Base-by-base conservation (phyloP, 2,888 invertebrate species). In the Tenthredo scrophulariae region DNA sequence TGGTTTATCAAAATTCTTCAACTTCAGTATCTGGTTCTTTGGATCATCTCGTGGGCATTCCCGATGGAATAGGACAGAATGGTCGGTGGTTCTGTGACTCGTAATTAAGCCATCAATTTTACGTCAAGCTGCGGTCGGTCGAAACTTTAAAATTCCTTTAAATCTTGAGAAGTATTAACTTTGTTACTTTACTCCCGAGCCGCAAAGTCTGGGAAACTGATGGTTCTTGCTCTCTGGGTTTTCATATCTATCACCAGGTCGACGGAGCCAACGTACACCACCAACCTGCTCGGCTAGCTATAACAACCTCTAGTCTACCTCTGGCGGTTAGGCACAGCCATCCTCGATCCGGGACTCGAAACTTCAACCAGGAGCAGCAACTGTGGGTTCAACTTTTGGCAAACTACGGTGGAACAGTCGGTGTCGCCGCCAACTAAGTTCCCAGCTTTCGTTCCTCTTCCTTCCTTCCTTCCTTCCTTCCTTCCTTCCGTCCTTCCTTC, bases 391-490 rank as follows among this genome's bases (percentile, higher is more conserved):
- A 89, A 89, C 88, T 87, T 85, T 86, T 85, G 84, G 86, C 88
- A 91, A 91, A 91, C 90, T 91, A 89, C 87, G 86, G 86, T 88
- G 88, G 90, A 90, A 89, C 91, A 89, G 90, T 90, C 89, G 89
- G 83, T 83, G 92, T 92, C 92, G 91, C 90, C 90, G 89, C 90
- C 90, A 92, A 92, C 91, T 91, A 91, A 91, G 89, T 91, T 92
- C 88, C 89, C 87, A 84, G 74, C 85, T 75, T 72, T 77, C 83
- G 74, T 67, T 84, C 86, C 40, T 72, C 79, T 33, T 80, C 75
- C 86, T 89, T 88, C 88, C 89, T 88, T 89, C 88, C 87, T 87
- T 85, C 86, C 86, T 87, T 86, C 88, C 87, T 80, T 80, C 85
- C 77, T 85, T 86, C 85, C 85, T 18, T 54, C 85, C 85, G 1